Conservation (phyloP, 2,113 vertebrate species). For the Epinephelus lanceolatus region DNA sequence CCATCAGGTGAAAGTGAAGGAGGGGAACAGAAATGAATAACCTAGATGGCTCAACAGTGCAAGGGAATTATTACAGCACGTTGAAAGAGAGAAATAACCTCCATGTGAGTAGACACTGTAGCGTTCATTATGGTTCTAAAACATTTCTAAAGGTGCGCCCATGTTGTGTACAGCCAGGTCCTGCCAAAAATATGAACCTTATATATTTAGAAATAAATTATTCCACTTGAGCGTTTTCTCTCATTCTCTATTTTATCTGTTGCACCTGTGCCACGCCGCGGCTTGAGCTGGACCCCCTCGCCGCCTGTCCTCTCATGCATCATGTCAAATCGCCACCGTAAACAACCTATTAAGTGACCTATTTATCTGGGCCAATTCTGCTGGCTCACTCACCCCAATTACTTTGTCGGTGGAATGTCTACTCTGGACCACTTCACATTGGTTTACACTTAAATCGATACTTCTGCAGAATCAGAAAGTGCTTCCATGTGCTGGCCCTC, state of each 20-base stretch:
- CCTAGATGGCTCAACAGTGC: background rate
- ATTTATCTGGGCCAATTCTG: constrained; percentile 86
- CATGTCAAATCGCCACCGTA: constrained; percentile 81
- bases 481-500: constrained; percentile 34
- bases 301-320: constrained; percentile 78
- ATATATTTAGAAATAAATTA: constrained; percentile 8
- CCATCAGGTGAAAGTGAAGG: constrained; percentile 14
- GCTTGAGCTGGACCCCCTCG: constrained; percentile 13
- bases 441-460: constrained; percentile 75
- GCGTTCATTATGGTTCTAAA: constrained; percentile 11
- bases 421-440: constrained; percentile 72
- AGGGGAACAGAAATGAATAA: constrained; percentile 23
- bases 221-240: constrained; percentile 22
- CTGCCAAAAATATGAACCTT: constrained; percentile 4
- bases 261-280: constrained; percentile 11
- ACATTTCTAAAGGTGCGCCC: constrained; percentile 8
- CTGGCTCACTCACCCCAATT: constrained; percentile 84
- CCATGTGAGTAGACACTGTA: background rate
- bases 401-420: constrained; percentile 80
- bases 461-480: constrained; percentile 50
- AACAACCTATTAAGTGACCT: constrained; percentile 87
- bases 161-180: background rate
- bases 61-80: background rate
- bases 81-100: constrained; percentile 14
- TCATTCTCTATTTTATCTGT: constrained; percentile 28